Evolutionary conservation across 2,888 invertebrate genomes (phyloP), one percentile per base, ranked within the genome.

Genomic region (Lepidochitona cinerea): DNA sequence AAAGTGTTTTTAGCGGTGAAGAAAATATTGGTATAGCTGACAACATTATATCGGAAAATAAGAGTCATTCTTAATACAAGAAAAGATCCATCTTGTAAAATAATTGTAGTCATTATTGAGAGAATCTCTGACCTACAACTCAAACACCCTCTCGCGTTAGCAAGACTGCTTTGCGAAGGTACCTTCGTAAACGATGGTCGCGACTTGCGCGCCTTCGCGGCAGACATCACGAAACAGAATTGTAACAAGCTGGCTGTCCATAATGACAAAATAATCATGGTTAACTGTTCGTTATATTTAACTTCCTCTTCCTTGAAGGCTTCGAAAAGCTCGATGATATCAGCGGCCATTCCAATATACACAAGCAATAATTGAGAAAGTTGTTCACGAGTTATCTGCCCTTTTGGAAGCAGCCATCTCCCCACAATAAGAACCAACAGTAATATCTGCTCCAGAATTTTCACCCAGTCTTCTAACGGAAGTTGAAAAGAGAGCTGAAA

Each of bases 1-100:
- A 96, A 91, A 0, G 95, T 95, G 86, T 96, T 96, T 91, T 96
- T 95, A 91, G 96, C 97, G 0, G 97, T 97, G 91, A 98, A 98
- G 92, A 98, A 98, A 75, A 97, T 95, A 89, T 97, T 97, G 94
- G 97, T 97, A 87, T 98, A 97, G 85, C 95, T 97, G 80, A 97
- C 95, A 37, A 97, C 96, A 80, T 94, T 93, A 90, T 96, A 97
- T 85, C 96, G 95, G 12, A 95, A 93, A 75, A 98, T 97, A 64
- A 98, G 94, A 36, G 97, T 93, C 1, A 97, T 92, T 0, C 92
- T 86, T 32, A 89, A 80, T 7, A 86, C 83, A 9, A 90, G 82
- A 77, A 90, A 90, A 1, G 90, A 89, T n/a, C 87, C 83, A 73
- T 90, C 90, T 76, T 90, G 89, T 29, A 88, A 81, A n/a, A 84